Conservation (phyloP, 2,888 invertebrate genomes). For the Synanthedon myopaeformis region DNA sequence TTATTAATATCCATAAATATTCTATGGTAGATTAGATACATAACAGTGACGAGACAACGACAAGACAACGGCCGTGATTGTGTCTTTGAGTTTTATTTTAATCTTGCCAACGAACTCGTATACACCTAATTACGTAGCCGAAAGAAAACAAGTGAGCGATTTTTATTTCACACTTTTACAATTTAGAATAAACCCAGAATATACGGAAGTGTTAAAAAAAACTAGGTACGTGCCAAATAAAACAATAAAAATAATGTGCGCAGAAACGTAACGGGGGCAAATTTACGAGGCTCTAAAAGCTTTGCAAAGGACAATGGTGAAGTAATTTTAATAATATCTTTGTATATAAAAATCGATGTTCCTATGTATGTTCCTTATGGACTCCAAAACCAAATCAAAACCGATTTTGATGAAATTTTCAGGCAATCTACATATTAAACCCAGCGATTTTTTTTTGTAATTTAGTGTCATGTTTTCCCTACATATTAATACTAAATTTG, state of each 20-base stretch:
- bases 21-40: no score
- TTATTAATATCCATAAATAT: no score
- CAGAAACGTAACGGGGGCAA: slow-evolving; percentile 9
- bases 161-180: slow-evolving; percentile 5
- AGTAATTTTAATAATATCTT: no score
- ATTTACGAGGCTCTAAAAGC: slow-evolving; percentile 9
- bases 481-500: no score
- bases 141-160: slow-evolving; percentile 8
- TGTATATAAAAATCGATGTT: no score
- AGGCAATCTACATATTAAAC: no score
- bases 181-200: not conserved
- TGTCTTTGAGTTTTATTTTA: slow-evolving; percentile 33
- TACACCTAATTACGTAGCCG: not conserved
- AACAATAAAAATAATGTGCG: slow-evolving; percentile 8
- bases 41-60: slow-evolving; percentile 8
- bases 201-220: slow-evolving; percentile 5
- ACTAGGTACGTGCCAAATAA: slow-evolving; percentile 1
- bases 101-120: slow-evolving; percentile 30
- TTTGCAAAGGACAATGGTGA: no score
- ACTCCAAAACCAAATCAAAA: no score
- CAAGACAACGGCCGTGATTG: slow-evolving; percentile 16
- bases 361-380: no score
- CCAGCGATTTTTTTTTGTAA: no score
- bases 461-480: no score
- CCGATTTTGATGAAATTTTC: no score